phyloP scores from a whole-genome alignment of 2,113 vertebrate species.

The Carassius auratus region DNA sequence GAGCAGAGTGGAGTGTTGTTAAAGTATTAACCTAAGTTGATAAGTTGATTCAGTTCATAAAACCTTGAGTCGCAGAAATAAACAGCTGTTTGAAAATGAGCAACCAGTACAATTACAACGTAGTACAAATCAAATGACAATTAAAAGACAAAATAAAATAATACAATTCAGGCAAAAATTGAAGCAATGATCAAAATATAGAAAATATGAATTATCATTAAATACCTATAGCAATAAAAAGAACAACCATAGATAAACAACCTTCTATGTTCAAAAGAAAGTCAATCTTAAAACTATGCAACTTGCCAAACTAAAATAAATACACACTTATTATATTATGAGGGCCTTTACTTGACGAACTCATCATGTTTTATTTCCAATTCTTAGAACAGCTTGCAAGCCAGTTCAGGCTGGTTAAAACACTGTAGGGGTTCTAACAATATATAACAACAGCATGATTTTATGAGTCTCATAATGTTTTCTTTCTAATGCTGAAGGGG shows the following conservation, averaged over 20 bases:
- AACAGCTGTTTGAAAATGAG: too few species aligned
- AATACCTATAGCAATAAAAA: neutral
- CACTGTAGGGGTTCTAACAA: slow-evolving; percentile 61
- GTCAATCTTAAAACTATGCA: neutral
- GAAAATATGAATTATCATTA: neutral
- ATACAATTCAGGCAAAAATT: neutral
- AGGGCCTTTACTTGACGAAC: neutral
- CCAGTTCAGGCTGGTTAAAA: slow-evolving; percentile 49
- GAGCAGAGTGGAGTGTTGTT: too few species aligned
- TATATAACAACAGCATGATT: slow-evolving; percentile 69
- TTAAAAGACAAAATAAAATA: neutral
- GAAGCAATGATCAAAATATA: neutral
- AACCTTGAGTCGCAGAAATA: too few species aligned
- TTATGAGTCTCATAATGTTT: slow-evolving; percentile 78
- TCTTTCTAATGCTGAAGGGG: slow-evolving; percentile 74
- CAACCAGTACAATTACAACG: too few species aligned
- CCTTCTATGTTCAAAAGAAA: neutral
- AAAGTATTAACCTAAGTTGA: too few species aligned
- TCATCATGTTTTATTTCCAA: slow-evolving; percentile 14
- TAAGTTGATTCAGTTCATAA: too few species aligned
- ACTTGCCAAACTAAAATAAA: neutral
- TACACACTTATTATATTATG: neutral
- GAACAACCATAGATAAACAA: neutral
- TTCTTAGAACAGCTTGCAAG: slow-evolving; percentile 24
- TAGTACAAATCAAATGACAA: too few species aligned